Percentiles rank a stretch among this genome's conserved stretches.
Conservation (phyloP, 1,140 invertebrate genomes). For the Pseudomyrmex pallidus region DNA sequence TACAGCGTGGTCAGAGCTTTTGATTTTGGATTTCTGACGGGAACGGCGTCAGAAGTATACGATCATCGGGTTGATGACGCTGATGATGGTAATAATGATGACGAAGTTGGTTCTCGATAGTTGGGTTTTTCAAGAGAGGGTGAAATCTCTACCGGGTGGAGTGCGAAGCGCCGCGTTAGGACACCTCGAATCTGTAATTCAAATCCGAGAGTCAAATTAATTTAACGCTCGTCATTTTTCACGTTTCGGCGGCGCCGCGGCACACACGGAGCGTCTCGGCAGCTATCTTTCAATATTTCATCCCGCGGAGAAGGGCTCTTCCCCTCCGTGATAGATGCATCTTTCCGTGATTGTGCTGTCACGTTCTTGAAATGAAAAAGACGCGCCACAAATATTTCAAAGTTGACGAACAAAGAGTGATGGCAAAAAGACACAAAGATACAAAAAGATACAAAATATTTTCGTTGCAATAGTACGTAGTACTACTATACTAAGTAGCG, state of each 20-base stretch:
- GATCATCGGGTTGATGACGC: conserved; percentile 41
- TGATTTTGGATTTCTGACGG: conserved; percentile 42
- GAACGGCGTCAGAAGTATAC: neutral
- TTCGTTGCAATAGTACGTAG: too few relatives aligned
- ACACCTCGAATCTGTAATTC: conserved; percentile 76
- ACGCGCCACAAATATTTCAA: conserved; percentile 33
- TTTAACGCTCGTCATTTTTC: conserved; percentile 80
- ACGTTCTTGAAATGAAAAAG: conserved; percentile 26
- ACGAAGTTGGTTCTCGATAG: conserved; percentile 55
- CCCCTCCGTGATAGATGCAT: conserved; percentile 61
- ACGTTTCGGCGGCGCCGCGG: conserved; percentile 66
- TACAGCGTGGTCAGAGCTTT: conserved; percentile 31
- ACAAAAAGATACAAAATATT: too few relatives aligned
- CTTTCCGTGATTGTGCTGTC: conserved; percentile 53
- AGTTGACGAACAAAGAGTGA: neutral
- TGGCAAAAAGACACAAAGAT: too few relatives aligned
- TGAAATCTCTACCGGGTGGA: conserved; percentile 60
- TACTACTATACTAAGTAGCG: too few relatives aligned
- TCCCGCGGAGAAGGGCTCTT: conserved; percentile 23
- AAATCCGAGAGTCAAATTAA: conserved; percentile 77
- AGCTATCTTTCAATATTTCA: conserved; percentile 75
- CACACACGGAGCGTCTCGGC: conserved; percentile 45
- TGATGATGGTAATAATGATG: conserved; percentile 46
- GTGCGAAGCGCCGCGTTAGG: conserved; percentile 65
- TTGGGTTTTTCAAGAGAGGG: conserved; percentile 28